Percentiles rank a stretch among this genome's conserved stretches.
These are phyloP conservation scores for Hanleya hanleyi DNA, from an alignment of 2,888 invertebrate species.

Conservation along the genomic window DNA sequence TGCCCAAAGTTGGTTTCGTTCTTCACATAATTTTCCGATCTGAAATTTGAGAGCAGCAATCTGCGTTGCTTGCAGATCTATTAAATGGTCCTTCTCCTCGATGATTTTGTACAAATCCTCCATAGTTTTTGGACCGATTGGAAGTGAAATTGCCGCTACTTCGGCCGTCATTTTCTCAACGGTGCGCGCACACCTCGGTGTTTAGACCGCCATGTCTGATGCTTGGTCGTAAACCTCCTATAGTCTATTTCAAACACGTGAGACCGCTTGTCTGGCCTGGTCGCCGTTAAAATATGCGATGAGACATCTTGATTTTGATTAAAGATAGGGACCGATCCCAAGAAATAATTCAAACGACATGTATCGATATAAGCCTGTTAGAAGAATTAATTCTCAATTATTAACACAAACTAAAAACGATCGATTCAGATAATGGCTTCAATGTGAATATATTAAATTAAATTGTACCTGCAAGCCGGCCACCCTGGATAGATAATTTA, in stretches of 20 bases:
- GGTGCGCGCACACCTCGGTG: not conserved
- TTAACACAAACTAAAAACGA: too few relatives aligned
- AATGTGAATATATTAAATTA: too few relatives aligned
- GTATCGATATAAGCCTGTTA: too few relatives aligned
- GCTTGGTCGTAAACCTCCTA: not conserved
- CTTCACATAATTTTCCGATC: conserved; percentile 13
- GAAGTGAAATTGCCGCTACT: not conserved
- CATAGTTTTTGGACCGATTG: conserved; percentile 6
- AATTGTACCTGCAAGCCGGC: too few relatives aligned
- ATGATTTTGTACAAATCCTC: conserved; percentile 23
- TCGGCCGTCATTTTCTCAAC: conserved; percentile 10
- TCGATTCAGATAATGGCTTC: too few relatives aligned
- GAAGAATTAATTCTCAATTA: too few relatives aligned
- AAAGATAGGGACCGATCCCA: too few relatives aligned
- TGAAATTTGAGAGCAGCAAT: conserved; percentile 29
- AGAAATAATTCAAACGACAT: too few relatives aligned
- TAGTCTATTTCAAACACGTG: conserved; percentile 8
- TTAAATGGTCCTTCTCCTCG: conserved; percentile 32
- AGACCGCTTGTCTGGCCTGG: too few relatives aligned
- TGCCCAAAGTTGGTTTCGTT: conserved; percentile 6
- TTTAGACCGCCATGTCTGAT: conserved; percentile 2
- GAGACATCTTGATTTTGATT: too few relatives aligned
- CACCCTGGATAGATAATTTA: too few relatives aligned
- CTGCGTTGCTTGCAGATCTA: conserved; percentile 24
- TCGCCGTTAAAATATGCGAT: too few relatives aligned